phyloP scores from a whole-genome alignment of 2,888 invertebrate genomes.

The Tetranychus piercei region DNA sequence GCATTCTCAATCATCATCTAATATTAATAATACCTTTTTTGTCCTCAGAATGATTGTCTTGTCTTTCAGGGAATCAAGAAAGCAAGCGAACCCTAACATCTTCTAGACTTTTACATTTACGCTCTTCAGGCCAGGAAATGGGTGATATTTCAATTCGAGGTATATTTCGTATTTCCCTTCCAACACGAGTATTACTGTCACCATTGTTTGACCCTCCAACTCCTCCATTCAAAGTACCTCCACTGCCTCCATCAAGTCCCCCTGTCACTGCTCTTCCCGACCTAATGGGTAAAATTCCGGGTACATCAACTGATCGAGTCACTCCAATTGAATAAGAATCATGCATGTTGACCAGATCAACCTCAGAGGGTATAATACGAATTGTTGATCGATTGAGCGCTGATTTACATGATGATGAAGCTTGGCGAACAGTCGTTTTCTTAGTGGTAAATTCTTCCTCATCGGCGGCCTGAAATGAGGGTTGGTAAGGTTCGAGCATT shows the following conservation, averaged over 20 bases:
- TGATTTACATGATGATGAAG: neutral
- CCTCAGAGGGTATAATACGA: neutral
- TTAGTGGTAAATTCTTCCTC: neutral
- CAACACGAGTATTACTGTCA: neutral
- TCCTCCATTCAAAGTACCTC: neutral
- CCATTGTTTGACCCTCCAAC: neutral
- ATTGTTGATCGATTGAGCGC: neutral
- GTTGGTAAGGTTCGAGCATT: constrained; percentile 75
- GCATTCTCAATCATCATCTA: too few species aligned
- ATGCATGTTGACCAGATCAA: neutral
- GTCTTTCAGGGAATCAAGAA: neutral
- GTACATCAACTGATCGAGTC: neutral
- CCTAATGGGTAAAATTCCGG: neutral
- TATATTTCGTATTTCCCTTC: neutral
- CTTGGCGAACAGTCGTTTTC: neutral
- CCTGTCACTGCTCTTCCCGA: too few species aligned
- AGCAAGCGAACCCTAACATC: neutral
- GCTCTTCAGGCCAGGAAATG: neutral
- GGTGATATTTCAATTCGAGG: neutral
- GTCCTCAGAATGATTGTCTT: neutral
- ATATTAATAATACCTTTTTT: too few species aligned
- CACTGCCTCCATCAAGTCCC: neutral
- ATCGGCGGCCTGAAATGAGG: constrained; percentile 31
- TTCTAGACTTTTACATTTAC: neutral
- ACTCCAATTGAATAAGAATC: neutral